These are phyloP conservation scores for Harpagoxenus sublaevis DNA, from an alignment of 2,888 invertebrate genomes.

Conservation along the genomic window DNA sequence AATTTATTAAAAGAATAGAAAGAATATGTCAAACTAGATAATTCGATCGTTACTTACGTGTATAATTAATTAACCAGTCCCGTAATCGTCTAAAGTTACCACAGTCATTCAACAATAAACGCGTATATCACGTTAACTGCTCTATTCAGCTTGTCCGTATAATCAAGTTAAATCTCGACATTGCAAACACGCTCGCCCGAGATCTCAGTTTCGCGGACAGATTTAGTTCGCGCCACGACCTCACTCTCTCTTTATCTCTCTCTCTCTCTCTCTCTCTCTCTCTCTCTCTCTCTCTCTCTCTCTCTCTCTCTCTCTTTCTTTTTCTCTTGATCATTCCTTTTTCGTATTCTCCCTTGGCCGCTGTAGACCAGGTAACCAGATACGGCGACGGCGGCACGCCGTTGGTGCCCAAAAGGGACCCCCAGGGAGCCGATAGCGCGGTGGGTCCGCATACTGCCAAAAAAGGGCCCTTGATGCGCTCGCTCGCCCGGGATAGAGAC, in stretches of 20 bases:
- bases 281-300: constrained; percentile 58
- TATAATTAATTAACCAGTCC: neutral
- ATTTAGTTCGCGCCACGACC: constrained; percentile 69
- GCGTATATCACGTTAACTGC: constrained; percentile 23
- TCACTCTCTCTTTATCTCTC: constrained; percentile 34
- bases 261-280: constrained; percentile 53
- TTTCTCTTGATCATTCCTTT: constrained; percentile 49
- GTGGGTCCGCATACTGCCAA: constrained; percentile 64
- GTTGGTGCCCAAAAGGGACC: constrained; percentile 74
- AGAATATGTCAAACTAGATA: neutral
- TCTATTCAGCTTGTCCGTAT: constrained; percentile 36
- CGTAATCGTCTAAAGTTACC: constrained; percentile 11
- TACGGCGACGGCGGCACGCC: constrained; percentile 74
- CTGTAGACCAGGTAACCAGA: constrained; percentile 74
- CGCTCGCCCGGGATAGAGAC: constrained; percentile 63
- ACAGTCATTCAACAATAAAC: neutral
- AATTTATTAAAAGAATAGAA: neutral
- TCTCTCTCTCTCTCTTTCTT: constrained; percentile 54
- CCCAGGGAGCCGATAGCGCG: constrained; percentile 70
- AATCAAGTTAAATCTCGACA: constrained; percentile 53
- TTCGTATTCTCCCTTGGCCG: constrained; percentile 52
- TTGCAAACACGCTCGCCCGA: constrained; percentile 61
- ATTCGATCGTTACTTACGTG: neutral
- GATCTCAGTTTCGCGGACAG: constrained; percentile 65
- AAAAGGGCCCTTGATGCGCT: constrained; percentile 48